Base-by-base conservation (phyloP, 2,113 vertebrate species). In the Aix galericulata region DNA sequence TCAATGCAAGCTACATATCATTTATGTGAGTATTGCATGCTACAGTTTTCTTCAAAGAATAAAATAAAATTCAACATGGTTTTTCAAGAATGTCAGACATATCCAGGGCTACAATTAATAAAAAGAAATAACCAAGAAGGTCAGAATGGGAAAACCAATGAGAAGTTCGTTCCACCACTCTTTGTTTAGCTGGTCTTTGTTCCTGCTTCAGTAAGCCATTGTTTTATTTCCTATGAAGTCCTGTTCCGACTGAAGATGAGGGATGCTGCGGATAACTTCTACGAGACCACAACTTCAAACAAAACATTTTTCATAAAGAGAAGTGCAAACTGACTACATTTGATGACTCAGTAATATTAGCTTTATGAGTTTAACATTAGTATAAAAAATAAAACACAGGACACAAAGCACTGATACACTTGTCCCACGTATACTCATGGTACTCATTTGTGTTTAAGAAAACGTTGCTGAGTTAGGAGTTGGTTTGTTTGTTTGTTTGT, bases 401-500 rank as follows among this genome's bases (percentile, higher is more conserved):
- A 13, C 22, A 52, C 71, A 82, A 82, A 72, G 26, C 66, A 64
- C 36, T 18, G 38, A 48, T 60, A 5, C 59, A 66, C 10, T 31
- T 17, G 15, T 32, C 22, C 29, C 10, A 3, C 5, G 7, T 32
- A 48, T 87, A 64, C 22, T 59, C 32, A 50, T 15, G 38, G 38
- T 23, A 14, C 0, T 1, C 18, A 6, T 26, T 73, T 34, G 12
- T 0, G 2, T 63, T 67, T 64, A 79, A 40, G 42, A 64, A 87
- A 68, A 18, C 0, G 0, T 31, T 52, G 27, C 38, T 13, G 31
- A 60, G 38, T 74, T 52, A 6, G 23, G 8, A 40, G 40, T 40
- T 60, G 21, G 4, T 14, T 60, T 25, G 12, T n/a, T 36, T 34
- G 27, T 9, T 56, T 31, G 29, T 29, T 55, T 55, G 48, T 48